Conservation (phyloP, 2,888 invertebrate genomes). For the Spilosoma lubricipeda region DNA sequence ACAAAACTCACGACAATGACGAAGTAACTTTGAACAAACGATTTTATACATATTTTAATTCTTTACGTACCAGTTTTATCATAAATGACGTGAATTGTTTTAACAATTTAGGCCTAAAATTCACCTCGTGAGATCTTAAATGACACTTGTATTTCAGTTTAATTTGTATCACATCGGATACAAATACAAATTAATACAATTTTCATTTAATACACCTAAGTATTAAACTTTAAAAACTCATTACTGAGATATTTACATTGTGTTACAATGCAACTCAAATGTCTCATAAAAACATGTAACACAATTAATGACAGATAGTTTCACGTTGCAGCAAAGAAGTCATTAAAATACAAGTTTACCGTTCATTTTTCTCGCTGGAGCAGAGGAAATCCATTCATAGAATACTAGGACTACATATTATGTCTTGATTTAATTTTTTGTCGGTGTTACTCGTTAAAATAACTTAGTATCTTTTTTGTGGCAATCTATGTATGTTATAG, state of each 20-base stretch:
- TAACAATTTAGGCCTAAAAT: too few species aligned
- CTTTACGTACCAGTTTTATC: too few species aligned
- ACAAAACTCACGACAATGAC: too few species aligned
- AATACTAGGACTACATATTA: slow-evolving; percentile 39
- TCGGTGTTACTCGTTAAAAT: slow-evolving; percentile 49
- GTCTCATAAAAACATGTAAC: neutral
- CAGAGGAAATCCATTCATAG: slow-evolving; percentile 50
- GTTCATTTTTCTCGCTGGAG: slow-evolving; percentile 46
- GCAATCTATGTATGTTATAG: slow-evolving; percentile 35
- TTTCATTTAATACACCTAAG: neutral
- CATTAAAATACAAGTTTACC: slow-evolving; percentile 40
- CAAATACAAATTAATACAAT: neutral
- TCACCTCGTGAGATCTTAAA: too few species aligned
- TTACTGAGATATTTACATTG: neutral
- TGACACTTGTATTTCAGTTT: too few species aligned
- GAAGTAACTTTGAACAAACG: too few species aligned
- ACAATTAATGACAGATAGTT: slow-evolving; percentile 7
- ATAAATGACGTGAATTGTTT: too few species aligned
- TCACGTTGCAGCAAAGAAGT: slow-evolving; percentile 29
- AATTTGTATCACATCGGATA: neutral
- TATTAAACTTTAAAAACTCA: neutral
- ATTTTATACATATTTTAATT: too few species aligned
- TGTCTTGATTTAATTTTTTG: slow-evolving; percentile 50
- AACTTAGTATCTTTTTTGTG: slow-evolving; percentile 33
- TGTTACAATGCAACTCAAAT: neutral